Evolutionary conservation across 1,140 invertebrate species (phyloP).

Genomic region (Dreissena rostriformis): DNA sequence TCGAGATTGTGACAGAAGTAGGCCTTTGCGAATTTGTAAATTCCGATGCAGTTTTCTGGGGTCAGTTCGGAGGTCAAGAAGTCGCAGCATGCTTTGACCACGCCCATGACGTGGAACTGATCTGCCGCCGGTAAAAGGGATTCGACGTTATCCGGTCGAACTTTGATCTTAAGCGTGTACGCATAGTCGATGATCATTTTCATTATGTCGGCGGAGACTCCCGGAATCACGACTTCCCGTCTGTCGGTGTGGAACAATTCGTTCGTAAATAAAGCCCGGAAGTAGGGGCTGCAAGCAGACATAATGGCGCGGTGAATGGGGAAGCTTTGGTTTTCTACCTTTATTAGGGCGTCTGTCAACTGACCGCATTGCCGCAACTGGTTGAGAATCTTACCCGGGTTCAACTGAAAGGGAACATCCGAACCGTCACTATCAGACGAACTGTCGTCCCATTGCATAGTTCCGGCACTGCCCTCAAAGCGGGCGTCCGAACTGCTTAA

Average conservation of each 20-base stretch:
- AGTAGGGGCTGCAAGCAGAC: constrained; percentile 84
- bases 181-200: constrained; percentile 48
- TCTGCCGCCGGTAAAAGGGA: constrained; percentile 85
- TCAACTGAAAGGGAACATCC: constrained; percentile 53
- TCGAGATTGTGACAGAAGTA: constrained; percentile 89
- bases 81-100: constrained; percentile 89
- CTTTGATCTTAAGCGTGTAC: constrained; percentile 81
- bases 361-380: constrained; percentile 85
- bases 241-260: constrained; percentile 61
- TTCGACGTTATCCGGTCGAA: constrained; percentile 89
- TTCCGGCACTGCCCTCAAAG: too few relatives aligned
- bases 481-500: too few relatives aligned
- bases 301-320: constrained; percentile 92
- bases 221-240: constrained; percentile 87
- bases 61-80: constrained; percentile 86
- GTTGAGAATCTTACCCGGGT: constrained; percentile 62
- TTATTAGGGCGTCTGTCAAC: constrained; percentile 91
- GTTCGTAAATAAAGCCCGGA: constrained; percentile 75
- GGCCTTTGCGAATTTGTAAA: constrained; percentile 89
- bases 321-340: constrained; percentile 89
- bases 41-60: constrained; percentile 90
- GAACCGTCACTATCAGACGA: background rate
- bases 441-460: constrained; percentile 42
- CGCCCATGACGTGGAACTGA: constrained; percentile 90
- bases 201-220: constrained; percentile 89